A percentile compares a stretch with the other conserved stretches of the same genome.
Conservation (phyloP, 2,888 invertebrate genomes). For the Caenorhabditis parvicauda region DNA sequence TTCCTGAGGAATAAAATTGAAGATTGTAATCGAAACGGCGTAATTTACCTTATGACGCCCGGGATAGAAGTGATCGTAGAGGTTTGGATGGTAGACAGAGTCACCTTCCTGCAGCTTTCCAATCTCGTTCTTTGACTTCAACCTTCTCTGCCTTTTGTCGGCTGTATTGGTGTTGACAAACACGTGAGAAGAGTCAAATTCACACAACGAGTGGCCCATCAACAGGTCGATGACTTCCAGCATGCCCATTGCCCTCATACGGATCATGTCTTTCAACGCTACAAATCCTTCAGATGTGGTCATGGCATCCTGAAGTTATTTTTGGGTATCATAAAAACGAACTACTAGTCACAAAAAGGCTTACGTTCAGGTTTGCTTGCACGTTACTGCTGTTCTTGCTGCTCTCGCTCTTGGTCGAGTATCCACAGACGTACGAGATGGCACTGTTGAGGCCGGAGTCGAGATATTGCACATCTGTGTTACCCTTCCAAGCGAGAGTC, state of each 20-base stretch:
- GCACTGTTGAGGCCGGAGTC: not conserved
- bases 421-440: slow-evolving; percentile 2
- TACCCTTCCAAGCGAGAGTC: slow-evolving; percentile 6
- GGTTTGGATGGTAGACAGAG: too few species aligned
- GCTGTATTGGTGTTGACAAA: not conserved
- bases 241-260: not conserved
- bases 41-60: not conserved
- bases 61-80: slow-evolving; percentile 6
- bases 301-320: not conserved
- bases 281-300: not conserved
- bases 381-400: not conserved
- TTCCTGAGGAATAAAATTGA: not conserved
- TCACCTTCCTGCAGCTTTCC: too few species aligned
- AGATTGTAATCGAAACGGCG: slow-evolving; percentile 5
- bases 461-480: slow-evolving; percentile 10
- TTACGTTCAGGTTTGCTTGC: not conserved
- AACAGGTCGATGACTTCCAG: not conserved
- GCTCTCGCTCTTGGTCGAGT: not conserved
- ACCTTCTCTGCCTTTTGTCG: not conserved
- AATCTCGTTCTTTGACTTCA: slow-evolving; percentile 1
- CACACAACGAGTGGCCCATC: not conserved
- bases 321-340: too few species aligned
- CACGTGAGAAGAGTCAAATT: not conserved
- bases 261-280: not conserved
- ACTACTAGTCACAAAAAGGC: not conserved